These are phyloP conservation scores for Apoderus coryli DNA, from an alignment of 2,888 invertebrate species.

Conservation along the genomic window DNA sequence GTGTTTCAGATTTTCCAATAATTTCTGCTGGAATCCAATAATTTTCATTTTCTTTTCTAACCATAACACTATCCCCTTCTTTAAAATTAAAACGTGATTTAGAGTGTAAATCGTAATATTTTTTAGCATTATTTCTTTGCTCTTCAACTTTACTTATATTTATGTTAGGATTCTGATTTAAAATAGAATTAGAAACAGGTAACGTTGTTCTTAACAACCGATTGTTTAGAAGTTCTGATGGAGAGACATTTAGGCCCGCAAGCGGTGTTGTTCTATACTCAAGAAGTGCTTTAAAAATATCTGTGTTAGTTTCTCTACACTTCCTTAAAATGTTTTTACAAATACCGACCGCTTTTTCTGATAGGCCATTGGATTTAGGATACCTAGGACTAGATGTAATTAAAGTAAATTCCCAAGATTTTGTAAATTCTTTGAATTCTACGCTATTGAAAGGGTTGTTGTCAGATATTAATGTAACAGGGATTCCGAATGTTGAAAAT, in stretches of 20 bases:
- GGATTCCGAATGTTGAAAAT: constrained; percentile 10
- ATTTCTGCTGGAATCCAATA: no score
- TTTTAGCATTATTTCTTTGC: no score
- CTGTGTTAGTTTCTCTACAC: constrained; percentile 2
- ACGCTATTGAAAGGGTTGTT: constrained; percentile 9
- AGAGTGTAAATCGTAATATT: no score
- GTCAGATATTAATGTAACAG: constrained; percentile 10
- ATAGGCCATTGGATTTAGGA: constrained; percentile 11
- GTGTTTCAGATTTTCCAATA: no score
- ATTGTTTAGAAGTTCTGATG: constrained; percentile 2
- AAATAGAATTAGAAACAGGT: no score
- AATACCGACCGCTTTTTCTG: constrained; percentile 8
- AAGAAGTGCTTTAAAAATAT: background rate
- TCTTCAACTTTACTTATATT: no score
- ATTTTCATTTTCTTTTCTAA: no score
- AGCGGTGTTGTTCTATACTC: constrained; percentile 4
- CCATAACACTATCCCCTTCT: no score
- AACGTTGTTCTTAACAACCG: no score
- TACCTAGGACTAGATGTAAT: constrained; percentile 11
- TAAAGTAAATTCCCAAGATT: constrained; percentile 11
- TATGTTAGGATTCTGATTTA: no score
- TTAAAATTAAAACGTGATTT: no score
- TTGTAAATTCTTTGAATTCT: constrained; percentile 10
- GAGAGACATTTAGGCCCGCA: background rate
- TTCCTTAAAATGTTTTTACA: constrained; percentile 7